A percentile compares a stretch with the other conserved stretches of the same genome.
phyloP scores from a whole-genome alignment of 2,113 vertebrate genomes.

The Scalopus aquaticus region DNA sequence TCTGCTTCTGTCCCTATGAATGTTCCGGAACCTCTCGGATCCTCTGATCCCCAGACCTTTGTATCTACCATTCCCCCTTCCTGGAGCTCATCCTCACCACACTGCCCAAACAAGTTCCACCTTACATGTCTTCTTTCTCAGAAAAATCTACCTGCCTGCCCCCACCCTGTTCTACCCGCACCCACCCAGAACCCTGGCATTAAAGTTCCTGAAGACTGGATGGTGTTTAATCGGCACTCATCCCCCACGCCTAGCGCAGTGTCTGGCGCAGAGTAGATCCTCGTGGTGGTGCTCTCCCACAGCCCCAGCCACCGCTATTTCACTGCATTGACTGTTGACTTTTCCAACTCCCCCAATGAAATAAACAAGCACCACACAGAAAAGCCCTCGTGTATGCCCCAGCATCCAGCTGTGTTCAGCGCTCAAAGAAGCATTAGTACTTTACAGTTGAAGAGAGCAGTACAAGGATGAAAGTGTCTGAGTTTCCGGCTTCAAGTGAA shows the following conservation, averaged over 20 bases:
- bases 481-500: neutral
- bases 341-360: neutral
- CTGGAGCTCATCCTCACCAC: neutral
- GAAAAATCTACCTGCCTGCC: neutral
- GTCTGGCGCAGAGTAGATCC: neutral
- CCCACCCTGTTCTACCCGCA: neutral
- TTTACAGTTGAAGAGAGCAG: neutral
- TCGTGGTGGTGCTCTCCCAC: neutral
- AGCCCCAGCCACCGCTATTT: neutral
- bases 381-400: neutral
- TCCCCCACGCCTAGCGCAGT: fast-evolving
- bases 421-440: neutral
- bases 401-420: neutral
- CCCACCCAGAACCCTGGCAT: neutral
- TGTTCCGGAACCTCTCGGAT: neutral
- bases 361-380: neutral
- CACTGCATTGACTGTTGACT: neutral
- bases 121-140: neutral
- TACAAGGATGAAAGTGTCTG: no score
- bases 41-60: neutral
- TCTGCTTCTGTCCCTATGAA: neutral
- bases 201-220: neutral
- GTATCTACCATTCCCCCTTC: neutral
- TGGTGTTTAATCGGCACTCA: neutral
- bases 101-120: neutral